Conservation (phyloP, 2,113 vertebrate genomes). For the Mesembrinibis cayennensis region DNA sequence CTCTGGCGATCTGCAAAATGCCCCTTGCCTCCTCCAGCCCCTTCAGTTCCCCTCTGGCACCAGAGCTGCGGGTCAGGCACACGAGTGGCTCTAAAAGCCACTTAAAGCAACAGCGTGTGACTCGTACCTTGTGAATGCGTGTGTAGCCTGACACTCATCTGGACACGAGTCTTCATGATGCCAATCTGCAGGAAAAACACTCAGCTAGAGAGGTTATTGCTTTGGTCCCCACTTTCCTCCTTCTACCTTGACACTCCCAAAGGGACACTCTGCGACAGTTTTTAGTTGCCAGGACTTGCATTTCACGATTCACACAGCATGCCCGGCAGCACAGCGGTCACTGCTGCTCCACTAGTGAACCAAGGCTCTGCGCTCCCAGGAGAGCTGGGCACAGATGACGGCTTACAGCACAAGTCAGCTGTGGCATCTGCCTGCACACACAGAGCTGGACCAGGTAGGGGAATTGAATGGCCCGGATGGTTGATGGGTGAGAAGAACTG, state of each 20-base stretch:
- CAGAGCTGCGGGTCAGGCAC: neutral
- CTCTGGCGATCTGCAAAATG: rapidly evolving
- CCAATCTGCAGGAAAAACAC: neutral
- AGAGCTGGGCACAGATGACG: neutral
- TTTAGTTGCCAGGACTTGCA: neutral
- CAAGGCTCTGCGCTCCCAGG: neutral
- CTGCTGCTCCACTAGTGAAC: neutral
- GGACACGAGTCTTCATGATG: neutral
- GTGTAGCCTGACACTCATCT: neutral
- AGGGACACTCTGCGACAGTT: neutral
- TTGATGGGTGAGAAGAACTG: neutral
- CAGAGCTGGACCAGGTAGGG: neutral
- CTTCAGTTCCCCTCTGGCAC: neutral
- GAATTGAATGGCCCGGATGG: neutral
- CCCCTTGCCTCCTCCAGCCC: neutral
- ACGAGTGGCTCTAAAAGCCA: neutral
- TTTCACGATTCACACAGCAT: neutral
- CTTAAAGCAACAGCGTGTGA: neutral
- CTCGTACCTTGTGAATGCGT: rapidly evolving
- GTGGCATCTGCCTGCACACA: neutral
- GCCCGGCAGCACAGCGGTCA: neutral
- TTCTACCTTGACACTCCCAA: neutral
- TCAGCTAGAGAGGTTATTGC: neutral
- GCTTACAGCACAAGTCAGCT: neutral
- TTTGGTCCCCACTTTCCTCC: neutral